Conservation (phyloP, 2,888 invertebrate genomes). For the Hybos culiciformis region DNA sequence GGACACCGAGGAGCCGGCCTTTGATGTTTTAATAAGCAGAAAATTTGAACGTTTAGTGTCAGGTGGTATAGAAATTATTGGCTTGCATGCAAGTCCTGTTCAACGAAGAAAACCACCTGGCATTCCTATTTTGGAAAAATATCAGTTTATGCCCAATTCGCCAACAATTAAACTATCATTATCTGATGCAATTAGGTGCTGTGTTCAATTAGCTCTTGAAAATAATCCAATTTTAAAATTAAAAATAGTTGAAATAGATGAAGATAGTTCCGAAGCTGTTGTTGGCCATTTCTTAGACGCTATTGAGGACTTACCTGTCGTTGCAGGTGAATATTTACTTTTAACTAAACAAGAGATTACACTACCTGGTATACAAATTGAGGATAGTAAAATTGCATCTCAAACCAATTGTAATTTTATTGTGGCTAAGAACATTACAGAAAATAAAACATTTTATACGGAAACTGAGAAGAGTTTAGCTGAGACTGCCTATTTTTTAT, state of each 20-base stretch:
- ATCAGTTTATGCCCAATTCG: constrained; percentile 54
- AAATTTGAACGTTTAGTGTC: constrained; percentile 38
- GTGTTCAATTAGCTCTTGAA: constrained; percentile 59
- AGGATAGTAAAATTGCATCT: constrained; percentile 43
- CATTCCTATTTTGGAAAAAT: constrained; percentile 64
- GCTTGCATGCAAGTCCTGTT: constrained; percentile 63
- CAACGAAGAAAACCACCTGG: constrained; percentile 52
- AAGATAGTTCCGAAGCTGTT: constrained; percentile 39
- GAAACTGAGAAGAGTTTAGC: constrained; percentile 38
- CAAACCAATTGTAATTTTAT: constrained; percentile 29
- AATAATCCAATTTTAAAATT: constrained; percentile 50
- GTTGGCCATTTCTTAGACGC: constrained; percentile 43
- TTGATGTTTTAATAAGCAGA: constrained; percentile 27
- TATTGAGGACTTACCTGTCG: constrained; percentile 52
- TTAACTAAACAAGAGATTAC: constrained; percentile 27
- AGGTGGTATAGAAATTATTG: constrained; percentile 65
- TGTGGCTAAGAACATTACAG: constrained; percentile 21
- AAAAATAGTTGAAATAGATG: constrained; percentile 44
- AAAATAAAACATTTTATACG: constrained; percentile 28
- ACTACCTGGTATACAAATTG: constrained; percentile 40
- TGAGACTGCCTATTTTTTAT: constrained; percentile 46
- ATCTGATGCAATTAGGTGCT: constrained; percentile 42
- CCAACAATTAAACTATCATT: constrained; percentile 19
- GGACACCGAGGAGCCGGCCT: constrained; percentile 24
- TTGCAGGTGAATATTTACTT: constrained; percentile 51